A percentile compares a stretch with the other conserved stretches of the same genome.
Evolutionary conservation across 2,888 invertebrate genomes (phyloP).

Genomic region (Heliothis peltigera): DNA sequence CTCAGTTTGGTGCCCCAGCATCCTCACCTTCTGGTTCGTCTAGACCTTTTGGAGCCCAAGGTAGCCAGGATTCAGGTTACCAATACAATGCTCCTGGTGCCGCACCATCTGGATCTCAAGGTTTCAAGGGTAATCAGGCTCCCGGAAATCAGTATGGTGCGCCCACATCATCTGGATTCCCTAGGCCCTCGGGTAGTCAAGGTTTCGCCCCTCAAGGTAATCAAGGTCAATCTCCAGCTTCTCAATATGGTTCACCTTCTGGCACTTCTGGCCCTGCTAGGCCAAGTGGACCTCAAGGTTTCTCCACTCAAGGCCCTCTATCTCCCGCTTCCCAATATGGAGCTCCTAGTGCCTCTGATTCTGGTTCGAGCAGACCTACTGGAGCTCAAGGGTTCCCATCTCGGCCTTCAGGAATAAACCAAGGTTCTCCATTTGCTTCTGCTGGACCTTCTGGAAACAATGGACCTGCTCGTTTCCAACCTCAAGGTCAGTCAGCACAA

Average conservation of each 20-base stretch:
- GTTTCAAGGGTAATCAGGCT: constrained; percentile 13
- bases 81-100: constrained; percentile 34
- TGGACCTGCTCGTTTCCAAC: constrained; percentile 20
- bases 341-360: constrained; percentile 19
- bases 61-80: constrained; percentile 10
- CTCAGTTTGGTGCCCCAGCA: constrained; percentile 12
- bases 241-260: constrained; percentile 18
- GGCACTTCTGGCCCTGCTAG: constrained; percentile 7
- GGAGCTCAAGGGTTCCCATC: constrained; percentile 54
- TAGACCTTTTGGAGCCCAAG: constrained; percentile 27
- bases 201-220: not conserved
- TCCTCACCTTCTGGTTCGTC: constrained; percentile 12
- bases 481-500: constrained; percentile 20
- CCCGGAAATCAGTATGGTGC: constrained; percentile 30
- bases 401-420: constrained; percentile 52
- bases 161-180: constrained; percentile 32
- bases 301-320: constrained; percentile 30
- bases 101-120: constrained; percentile 35
- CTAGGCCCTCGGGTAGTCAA: constrained; percentile 33
- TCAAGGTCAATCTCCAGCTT: constrained; percentile 10
- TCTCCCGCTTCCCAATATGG: constrained; percentile 35
- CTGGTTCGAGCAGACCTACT: constrained; percentile 16
- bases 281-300: constrained; percentile 22
- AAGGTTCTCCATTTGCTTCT: constrained; percentile 54
- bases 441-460: constrained; percentile 17